Conservation (phyloP, 2,888 invertebrate genomes). For the Atethmia centrago region DNA sequence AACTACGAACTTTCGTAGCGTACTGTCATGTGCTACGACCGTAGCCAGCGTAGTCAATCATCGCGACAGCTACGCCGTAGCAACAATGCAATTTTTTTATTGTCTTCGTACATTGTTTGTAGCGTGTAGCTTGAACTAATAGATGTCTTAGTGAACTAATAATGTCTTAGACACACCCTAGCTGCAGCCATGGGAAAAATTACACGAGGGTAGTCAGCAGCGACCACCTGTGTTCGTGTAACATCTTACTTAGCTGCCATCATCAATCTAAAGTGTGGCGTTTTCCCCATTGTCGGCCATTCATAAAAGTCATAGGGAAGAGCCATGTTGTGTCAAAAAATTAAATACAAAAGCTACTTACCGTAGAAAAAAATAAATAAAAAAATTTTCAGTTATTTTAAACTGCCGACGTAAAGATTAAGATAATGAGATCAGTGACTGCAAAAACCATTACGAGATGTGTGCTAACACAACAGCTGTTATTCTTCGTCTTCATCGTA, state of each 20-base stretch:
- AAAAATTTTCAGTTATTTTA: no score
- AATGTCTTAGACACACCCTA: slow-evolving; percentile 11
- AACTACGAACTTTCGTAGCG: slow-evolving; percentile 19
- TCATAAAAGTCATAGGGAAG: not conserved
- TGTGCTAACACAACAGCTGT: no score
- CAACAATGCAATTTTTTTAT: slow-evolving; percentile 38
- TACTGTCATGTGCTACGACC: slow-evolving; percentile 32
- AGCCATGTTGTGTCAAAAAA: not conserved
- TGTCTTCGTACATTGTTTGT: slow-evolving; percentile 11
- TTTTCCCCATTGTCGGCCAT: not conserved
- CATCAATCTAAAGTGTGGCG: slow-evolving; percentile 43
- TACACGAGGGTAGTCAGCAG: not conserved
- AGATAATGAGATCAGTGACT: no score
- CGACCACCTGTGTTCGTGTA: slow-evolving; percentile 44
- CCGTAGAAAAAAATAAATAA: no score
- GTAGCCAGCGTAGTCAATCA: slow-evolving; percentile 47
- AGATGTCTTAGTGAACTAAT: not conserved
- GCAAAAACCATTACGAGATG: no score
- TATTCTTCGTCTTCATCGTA: no score
- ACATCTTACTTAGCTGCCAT: slow-evolving; percentile 38
- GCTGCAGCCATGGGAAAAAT: slow-evolving; percentile 24
- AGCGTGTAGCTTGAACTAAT: not conserved
- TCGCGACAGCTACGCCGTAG: slow-evolving; percentile 48
- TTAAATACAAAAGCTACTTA: not conserved
- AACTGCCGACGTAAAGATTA: no score